phyloP scores from a whole-genome alignment of 2,888 invertebrate species.

The Drosophila suboccidentalis region DNA sequence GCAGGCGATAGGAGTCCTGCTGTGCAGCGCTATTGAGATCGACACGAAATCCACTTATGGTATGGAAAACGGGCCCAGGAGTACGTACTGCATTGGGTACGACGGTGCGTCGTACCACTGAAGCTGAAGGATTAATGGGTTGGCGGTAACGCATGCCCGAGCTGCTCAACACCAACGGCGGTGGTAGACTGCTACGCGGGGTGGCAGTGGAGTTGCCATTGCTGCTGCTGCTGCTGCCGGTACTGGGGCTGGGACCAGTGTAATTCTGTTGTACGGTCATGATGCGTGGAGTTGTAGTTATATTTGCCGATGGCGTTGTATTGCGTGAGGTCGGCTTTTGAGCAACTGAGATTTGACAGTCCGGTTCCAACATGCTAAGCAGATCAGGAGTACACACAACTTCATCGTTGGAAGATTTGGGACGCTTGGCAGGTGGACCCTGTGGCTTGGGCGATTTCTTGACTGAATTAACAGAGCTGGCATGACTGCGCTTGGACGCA shows the following conservation, averaged over 20 bases:
- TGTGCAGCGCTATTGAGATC: slow-evolving; percentile 86
- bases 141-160: slow-evolving; percentile 79
- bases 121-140: slow-evolving; percentile 5
- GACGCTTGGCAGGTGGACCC: slow-evolving; percentile 61
- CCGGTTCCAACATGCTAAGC: slow-evolving; percentile 84
- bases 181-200: slow-evolving; percentile 67
- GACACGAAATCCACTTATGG: slow-evolving; percentile 85
- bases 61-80: slow-evolving; percentile 84
- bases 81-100: slow-evolving; percentile 69
- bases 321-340: slow-evolving; percentile 57
- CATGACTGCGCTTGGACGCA: slow-evolving; percentile 74
- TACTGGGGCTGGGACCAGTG: slow-evolving; percentile 41
- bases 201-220: slow-evolving; percentile 19
- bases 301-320: slow-evolving; percentile 19
- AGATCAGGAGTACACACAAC: slow-evolving; percentile 89
- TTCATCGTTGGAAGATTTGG: slow-evolving; percentile 84
- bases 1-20: slow-evolving; percentile 85
- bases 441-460: slow-evolving; percentile 59
- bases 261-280: slow-evolving; percentile 71
- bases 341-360: slow-evolving; percentile 83
- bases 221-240: slow-evolving; percentile 11
- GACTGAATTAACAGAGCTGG: slow-evolving; percentile 49
- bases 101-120: slow-evolving; percentile 78
- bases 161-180: slow-evolving; percentile 82
- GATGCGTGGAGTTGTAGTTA: slow-evolving; percentile 66